These are phyloP conservation scores for Ramphastos sulfuratus DNA, from an alignment of 2,113 vertebrate species.

Conservation along the genomic window DNA sequence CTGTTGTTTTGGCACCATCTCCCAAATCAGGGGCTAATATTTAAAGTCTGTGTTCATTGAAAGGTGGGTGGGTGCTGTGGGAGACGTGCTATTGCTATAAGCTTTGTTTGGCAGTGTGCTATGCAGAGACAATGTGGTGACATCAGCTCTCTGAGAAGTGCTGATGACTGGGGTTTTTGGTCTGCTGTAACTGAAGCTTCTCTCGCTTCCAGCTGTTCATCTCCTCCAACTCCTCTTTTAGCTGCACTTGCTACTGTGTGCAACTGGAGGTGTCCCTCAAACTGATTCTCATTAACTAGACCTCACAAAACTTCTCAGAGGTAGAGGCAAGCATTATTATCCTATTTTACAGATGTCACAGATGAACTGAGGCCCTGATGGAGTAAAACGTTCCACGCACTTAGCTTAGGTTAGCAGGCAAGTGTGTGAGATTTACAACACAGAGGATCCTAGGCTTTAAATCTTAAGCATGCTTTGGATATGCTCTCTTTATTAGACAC, in stretches of 20 bases:
- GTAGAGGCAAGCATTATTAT: background rate
- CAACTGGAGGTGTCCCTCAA: background rate
- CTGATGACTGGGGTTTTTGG: background rate
- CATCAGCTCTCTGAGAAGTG: background rate
- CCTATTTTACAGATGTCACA: background rate
- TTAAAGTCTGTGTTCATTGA: background rate
- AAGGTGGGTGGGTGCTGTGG: background rate
- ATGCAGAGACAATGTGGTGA: background rate
- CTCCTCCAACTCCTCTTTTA: background rate
- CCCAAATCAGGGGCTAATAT: background rate
- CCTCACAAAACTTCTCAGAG: background rate
- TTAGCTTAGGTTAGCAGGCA: background rate
- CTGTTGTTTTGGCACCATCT: background rate
- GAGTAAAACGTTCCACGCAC: background rate
- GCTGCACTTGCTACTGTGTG: background rate
- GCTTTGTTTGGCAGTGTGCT: background rate
- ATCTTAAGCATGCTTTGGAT: background rate
- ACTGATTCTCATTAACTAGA: background rate
- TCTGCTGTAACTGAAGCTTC: background rate
- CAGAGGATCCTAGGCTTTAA: background rate
- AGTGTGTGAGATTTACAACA: background rate
- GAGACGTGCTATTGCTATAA: background rate
- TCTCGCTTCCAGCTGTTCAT: background rate
- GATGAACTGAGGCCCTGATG: background rate
- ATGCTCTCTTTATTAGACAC: background rate